A percentile compares a stretch with the other conserved stretches of the same genome.
These are phyloP conservation scores for Anguilla marmorata DNA, from an alignment of 2,797 vertebrate species.

Conservation along the genomic window DNA sequence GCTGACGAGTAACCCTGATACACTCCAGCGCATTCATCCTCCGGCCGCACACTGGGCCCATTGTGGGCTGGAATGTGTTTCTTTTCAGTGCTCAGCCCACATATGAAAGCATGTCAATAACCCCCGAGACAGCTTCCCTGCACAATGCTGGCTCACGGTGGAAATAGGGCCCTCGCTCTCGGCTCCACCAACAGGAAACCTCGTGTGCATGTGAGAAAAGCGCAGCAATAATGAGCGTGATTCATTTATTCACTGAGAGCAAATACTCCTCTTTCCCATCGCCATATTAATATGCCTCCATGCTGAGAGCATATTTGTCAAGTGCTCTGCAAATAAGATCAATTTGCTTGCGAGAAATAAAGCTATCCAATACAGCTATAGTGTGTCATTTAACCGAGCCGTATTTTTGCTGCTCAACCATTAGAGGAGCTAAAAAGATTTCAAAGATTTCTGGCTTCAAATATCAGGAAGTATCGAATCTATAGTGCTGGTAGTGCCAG, in stretches of 20 bases:
- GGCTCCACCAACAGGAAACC: conserved; percentile 59
- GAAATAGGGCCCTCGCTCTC: conserved; percentile 63
- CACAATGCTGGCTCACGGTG: conserved; percentile 64
- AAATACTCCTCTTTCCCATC: conserved; percentile 14
- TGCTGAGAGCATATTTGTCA: conserved; percentile 53
- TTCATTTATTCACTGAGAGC: conserved; percentile 36
- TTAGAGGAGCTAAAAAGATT: conserved; percentile 39
- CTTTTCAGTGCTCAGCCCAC: conserved; percentile 78
- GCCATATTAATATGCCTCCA: conserved; percentile 60
- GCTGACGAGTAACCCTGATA: conserved; percentile 73
- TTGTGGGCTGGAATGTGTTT: conserved; percentile 80
- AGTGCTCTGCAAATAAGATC: conserved; percentile 34
- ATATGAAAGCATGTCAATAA: conserved; percentile 79
- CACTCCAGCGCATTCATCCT: conserved; percentile 71
- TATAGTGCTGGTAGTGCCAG: conserved; percentile 44
- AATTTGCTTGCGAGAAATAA: conserved; percentile 52
- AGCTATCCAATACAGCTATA: conserved; percentile 21
- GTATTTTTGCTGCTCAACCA: conserved; percentile 50
- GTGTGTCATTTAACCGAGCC: conserved; percentile 29
- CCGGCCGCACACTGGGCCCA: conserved; percentile 71
- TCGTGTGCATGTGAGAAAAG: conserved; percentile 52
- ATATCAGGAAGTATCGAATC: conserved; percentile 58
- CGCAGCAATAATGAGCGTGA: conserved; percentile 31
- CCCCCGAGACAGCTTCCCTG: conserved; percentile 67
- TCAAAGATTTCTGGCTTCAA: conserved; percentile 42